A percentile compares a stretch with the other conserved stretches of the same genome.
Evolutionary conservation across 2,113 vertebrate species (phyloP).

Genomic region (Tragelaphus buxtoni): DNA sequence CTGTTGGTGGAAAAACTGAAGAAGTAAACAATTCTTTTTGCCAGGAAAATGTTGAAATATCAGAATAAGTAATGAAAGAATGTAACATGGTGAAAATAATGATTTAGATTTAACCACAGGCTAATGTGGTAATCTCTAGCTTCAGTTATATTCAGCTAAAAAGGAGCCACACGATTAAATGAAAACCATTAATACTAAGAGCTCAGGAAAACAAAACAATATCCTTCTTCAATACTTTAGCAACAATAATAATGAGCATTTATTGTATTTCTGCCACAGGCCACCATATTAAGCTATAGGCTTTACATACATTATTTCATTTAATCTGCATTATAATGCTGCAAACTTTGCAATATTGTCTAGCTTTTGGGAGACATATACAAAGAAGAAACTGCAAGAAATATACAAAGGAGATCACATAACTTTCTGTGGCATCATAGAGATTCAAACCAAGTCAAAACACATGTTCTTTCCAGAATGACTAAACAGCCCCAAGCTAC

Average conservation of each 20-base stretch:
- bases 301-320: neutral
- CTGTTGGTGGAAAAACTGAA: neutral
- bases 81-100: neutral
- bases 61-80: neutral
- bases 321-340: neutral
- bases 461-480: neutral
- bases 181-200: neutral
- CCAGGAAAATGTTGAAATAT: neutral
- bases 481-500: neutral
- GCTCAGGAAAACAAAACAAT: neutral
- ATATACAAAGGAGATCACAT: neutral
- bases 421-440: neutral
- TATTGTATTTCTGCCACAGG: neutral
- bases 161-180: conserved; percentile 1
- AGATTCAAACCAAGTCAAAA: neutral
- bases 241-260: neutral
- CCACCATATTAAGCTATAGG: neutral
- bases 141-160: neutral
- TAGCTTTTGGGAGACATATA: neutral
- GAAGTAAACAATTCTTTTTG: neutral
- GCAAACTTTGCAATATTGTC: neutral
- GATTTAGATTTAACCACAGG: neutral
- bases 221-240: neutral
- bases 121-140: conserved; percentile 25
- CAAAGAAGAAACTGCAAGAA: neutral